Conservation (phyloP, 2,797 vertebrate genomes). For the Trachurus trachurus region DNA sequence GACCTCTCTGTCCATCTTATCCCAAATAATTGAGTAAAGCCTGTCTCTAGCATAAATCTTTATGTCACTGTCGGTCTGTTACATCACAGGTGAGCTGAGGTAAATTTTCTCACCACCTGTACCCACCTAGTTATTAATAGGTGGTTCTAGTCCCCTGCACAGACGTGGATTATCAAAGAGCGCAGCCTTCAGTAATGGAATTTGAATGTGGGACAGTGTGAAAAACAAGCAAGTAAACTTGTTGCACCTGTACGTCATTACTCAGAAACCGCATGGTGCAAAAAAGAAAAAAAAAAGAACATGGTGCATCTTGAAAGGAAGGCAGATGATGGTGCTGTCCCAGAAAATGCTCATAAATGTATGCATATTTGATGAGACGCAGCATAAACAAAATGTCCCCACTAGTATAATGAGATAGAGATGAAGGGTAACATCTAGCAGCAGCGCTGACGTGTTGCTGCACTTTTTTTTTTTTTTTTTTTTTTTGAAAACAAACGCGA, state of each 20-base stretch:
- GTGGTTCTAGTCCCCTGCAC: constrained; percentile 7
- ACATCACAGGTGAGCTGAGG: constrained; percentile 10
- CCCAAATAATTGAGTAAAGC: constrained; percentile 18
- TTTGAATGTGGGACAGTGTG: constrained; percentile 49
- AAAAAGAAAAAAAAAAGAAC: constrained; percentile 23
- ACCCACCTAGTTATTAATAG: constrained; percentile 19
- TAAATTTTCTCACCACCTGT: constrained; percentile 1
- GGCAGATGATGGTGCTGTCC: constrained; percentile 62
- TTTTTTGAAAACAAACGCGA: constrained; percentile 45
- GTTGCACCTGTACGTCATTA: constrained; percentile 51
- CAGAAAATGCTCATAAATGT: constrained; percentile 71
- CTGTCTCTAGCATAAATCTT: not conserved
- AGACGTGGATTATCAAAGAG: constrained; percentile 41
- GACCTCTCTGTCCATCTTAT: constrained; percentile 32
- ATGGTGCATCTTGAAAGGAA: constrained; percentile 54
- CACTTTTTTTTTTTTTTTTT: not conserved
- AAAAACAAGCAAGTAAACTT: constrained; percentile 51
- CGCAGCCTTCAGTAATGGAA: not conserved
- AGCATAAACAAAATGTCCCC: constrained; percentile 72
- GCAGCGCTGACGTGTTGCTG: constrained; percentile 16
- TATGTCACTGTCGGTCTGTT: constrained; percentile 9
- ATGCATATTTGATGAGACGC: constrained; percentile 77
- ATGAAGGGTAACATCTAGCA: constrained; percentile 57
- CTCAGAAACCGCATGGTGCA: constrained; percentile 23
- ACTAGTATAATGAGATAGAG: constrained; percentile 65